Percentiles rank a stretch among this genome's conserved stretches.
These are phyloP conservation scores for Halcyon leucocephala DNA, from an alignment of 2,797 vertebrate species.

Conservation along the genomic window DNA sequence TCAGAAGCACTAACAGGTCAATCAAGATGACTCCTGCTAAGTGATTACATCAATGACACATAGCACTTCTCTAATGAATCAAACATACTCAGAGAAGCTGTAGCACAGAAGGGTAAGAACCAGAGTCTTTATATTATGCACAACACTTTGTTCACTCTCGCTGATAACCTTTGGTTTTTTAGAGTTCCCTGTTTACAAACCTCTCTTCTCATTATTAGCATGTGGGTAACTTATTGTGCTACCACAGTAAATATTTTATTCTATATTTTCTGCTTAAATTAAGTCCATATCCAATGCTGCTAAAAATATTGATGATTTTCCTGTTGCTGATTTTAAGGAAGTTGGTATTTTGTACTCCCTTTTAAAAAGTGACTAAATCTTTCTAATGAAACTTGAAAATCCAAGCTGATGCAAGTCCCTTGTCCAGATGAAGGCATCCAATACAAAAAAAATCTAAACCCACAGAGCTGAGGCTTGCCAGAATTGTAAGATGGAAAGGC, in stretches of 20 bases:
- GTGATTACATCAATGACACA: not conserved
- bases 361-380: not conserved
- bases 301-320: not conserved
- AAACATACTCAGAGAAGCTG: not conserved
- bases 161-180: not conserved
- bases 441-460: not conserved
- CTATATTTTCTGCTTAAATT: not conserved
- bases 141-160: not conserved
- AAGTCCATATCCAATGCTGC: not conserved
- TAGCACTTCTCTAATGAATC: not conserved
- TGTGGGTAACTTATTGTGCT: not conserved
- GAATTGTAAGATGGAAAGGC: not conserved
- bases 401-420: not conserved
- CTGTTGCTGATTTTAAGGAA: not conserved
- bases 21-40: not conserved
- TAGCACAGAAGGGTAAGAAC: not conserved
- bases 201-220: not conserved
- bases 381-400: not conserved
- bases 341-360: not conserved
- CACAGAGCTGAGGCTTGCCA: not conserved
- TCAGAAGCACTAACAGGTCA: not conserved
- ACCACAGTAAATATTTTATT: not conserved
- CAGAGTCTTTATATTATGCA: not conserved
- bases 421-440: not conserved
- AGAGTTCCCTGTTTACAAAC: not conserved